These are phyloP conservation scores for Eucriotettix oculatus DNA, from an alignment of 2,888 invertebrate genomes.

Conservation along the genomic window DNA sequence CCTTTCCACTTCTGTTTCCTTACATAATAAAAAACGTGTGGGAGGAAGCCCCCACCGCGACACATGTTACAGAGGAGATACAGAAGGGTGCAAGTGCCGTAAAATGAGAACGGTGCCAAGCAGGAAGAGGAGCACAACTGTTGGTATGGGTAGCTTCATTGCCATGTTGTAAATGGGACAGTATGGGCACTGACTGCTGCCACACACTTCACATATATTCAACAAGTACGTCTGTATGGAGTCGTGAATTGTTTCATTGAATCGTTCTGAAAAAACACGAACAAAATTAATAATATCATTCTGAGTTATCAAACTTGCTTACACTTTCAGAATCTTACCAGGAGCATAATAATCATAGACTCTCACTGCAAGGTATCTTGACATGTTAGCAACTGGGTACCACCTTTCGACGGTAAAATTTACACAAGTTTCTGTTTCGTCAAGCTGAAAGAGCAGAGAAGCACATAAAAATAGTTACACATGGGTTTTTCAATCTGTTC, in stretches of 20 bases:
- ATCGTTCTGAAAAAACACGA: constrained; percentile 52
- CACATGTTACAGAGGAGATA: constrained; percentile 1
- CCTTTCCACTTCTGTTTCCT: too few relatives aligned
- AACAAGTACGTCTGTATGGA: constrained; percentile 68
- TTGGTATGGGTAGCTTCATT: constrained; percentile 15
- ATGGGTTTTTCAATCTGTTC: too few relatives aligned
- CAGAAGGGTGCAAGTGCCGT: constrained; percentile 4
- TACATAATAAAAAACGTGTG: too few relatives aligned
- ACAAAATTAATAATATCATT: background rate
- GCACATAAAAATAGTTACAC: too few relatives aligned
- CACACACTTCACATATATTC: constrained; percentile 88
- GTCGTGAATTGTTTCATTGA: constrained; percentile 83
- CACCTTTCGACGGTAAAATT: constrained; percentile 87
- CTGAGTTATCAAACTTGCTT: background rate
- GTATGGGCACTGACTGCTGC: constrained; percentile 86
- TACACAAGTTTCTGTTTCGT: constrained; percentile 69
- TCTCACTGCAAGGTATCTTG: constrained; percentile 72
- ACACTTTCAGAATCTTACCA: constrained; percentile 36
- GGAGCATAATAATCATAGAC: constrained; percentile 95
- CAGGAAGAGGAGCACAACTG: constrained; percentile 1
- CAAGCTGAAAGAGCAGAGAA: constrained; percentile 39
- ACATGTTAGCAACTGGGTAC: constrained; percentile 94
- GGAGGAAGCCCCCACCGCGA: background rate
- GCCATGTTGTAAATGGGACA: constrained; percentile 70
- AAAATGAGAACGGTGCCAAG: constrained; percentile 2